These are phyloP conservation scores for Harpalus rufipes DNA, from an alignment of 2,888 invertebrate species.

Conservation along the genomic window DNA sequence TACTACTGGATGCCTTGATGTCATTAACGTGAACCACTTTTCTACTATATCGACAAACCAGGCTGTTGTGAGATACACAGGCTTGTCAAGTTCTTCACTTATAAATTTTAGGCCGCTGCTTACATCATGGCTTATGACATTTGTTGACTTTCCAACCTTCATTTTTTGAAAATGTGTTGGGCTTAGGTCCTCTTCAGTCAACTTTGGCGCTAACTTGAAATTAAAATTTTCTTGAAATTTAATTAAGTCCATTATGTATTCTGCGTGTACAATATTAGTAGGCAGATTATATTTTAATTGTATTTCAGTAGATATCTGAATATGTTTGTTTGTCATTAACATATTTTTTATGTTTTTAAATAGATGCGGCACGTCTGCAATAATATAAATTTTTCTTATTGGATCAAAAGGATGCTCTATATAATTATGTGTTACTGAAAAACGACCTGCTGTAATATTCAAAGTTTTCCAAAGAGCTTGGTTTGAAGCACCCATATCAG, in stretches of 20 bases:
- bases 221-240: slow-evolving; percentile 54
- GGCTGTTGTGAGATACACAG: slow-evolving; percentile 69
- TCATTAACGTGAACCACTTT: slow-evolving; percentile 70
- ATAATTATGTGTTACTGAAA: not conserved
- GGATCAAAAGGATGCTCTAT: slow-evolving; percentile 47
- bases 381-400: slow-evolving; percentile 41
- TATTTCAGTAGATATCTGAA: slow-evolving; percentile 19
- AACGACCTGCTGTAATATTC: slow-evolving; percentile 10
- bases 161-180: slow-evolving; percentile 69
- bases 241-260: slow-evolving; percentile 68
- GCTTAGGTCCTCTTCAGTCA: slow-evolving; percentile 68
- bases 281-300: slow-evolving; percentile 54
- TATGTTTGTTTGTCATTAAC: slow-evolving; percentile 35
- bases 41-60: slow-evolving; percentile 70
- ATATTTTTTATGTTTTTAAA: too few relatives aligned
- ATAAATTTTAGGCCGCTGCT: slow-evolving; percentile 68
- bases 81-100: slow-evolving; percentile 64
- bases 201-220: slow-evolving; percentile 68
- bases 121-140: slow-evolving; percentile 68
- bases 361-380: slow-evolving; percentile 46
- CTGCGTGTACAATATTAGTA: slow-evolving; percentile 65
- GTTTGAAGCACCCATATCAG: slow-evolving; percentile 71
- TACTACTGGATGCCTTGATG: slow-evolving; percentile 68
- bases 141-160: slow-evolving; percentile 69
- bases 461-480: slow-evolving; percentile 68